phyloP scores from a whole-genome alignment of 2,888 invertebrate genomes.

The Panopea generosa region DNA sequence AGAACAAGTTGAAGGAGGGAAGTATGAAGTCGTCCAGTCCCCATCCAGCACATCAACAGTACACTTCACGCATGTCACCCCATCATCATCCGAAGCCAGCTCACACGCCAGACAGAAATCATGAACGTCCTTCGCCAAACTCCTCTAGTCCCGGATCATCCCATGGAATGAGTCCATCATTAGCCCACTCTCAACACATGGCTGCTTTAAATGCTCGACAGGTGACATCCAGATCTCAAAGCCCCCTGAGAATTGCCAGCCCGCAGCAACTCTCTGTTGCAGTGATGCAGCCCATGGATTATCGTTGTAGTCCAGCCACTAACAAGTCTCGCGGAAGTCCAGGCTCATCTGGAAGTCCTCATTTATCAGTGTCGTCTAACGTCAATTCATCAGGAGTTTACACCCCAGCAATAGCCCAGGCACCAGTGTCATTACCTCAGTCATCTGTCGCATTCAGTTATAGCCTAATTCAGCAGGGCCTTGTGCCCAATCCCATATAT shows the following conservation, averaged over 20 bases:
- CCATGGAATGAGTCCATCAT: slow-evolving; percentile 68
- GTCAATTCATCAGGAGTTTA: slow-evolving; percentile 54
- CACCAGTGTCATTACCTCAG: slow-evolving; percentile 77
- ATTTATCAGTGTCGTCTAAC: slow-evolving; percentile 40
- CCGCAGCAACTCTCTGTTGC: slow-evolving; percentile 76
- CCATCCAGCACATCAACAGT: slow-evolving; percentile 62
- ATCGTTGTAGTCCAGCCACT: slow-evolving; percentile 68
- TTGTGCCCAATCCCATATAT: slow-evolving; percentile 85
- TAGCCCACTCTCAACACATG: slow-evolving; percentile 68
- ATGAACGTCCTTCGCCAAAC: slow-evolving; percentile 57
- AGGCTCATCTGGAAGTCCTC: slow-evolving; percentile 50
- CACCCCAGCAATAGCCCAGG: slow-evolving; percentile 76
- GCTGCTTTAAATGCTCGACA: slow-evolving; percentile 68
- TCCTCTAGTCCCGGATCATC: slow-evolving; percentile 72
- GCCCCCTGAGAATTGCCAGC: slow-evolving; percentile 78
- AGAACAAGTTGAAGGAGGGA: slow-evolving; percentile 73
- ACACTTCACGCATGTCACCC: slow-evolving; percentile 69
- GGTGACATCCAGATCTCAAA: slow-evolving; percentile 72
- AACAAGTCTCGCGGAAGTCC: slow-evolving; percentile 62
- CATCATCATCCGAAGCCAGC: slow-evolving; percentile 77
- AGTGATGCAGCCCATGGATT: slow-evolving; percentile 80
- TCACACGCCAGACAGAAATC: slow-evolving; percentile 74
- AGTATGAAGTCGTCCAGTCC: slow-evolving; percentile 64
- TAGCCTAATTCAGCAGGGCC: slow-evolving; percentile 84
- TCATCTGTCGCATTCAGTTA: slow-evolving; percentile 74